Percentiles rank a stretch among this genome's conserved stretches.
Evolutionary conservation across 2,888 invertebrate species (phyloP).

Genomic region (Metallyticus violacea): DNA sequence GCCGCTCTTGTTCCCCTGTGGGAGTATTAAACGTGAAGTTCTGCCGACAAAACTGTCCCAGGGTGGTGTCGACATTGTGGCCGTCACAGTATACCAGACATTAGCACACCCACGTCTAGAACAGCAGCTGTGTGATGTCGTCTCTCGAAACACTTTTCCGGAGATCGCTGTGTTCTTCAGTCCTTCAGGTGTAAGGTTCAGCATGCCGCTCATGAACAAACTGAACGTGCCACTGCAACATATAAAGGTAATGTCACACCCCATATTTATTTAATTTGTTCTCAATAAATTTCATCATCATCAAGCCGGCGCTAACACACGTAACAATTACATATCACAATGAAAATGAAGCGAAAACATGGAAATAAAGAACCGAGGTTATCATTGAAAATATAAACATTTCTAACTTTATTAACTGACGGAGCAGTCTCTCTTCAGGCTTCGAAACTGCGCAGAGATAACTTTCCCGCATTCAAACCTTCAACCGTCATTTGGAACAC

Average conservation of each 20-base stretch:
- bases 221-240: constrained; percentile 37
- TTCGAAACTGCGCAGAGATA: too few species aligned
- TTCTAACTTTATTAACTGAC: too few species aligned
- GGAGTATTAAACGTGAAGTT: constrained; percentile 54
- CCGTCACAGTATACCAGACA: constrained; percentile 55
- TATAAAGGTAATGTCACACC: constrained; percentile 30
- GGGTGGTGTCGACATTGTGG: constrained; percentile 48
- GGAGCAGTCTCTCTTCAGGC: too few species aligned
- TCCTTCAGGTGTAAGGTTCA: constrained; percentile 55
- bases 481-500: too few species aligned
- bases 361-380: too few species aligned
- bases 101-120: constrained; percentile 49
- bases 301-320: too few species aligned
- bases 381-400: too few species aligned
- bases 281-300: too few species aligned
- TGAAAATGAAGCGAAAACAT: too few species aligned
- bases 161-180: constrained; percentile 58
- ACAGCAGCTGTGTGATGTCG: constrained; percentile 46
- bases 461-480: too few species aligned
- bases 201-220: constrained; percentile 47
- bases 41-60: constrained; percentile 48
- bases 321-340: too few species aligned
- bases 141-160: constrained; percentile 44
- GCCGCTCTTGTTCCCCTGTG: constrained; percentile 56
- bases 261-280: too few species aligned